Evolutionary conservation across 2,888 invertebrate species (phyloP).

Genomic region (Acleris sparsana): DNA sequence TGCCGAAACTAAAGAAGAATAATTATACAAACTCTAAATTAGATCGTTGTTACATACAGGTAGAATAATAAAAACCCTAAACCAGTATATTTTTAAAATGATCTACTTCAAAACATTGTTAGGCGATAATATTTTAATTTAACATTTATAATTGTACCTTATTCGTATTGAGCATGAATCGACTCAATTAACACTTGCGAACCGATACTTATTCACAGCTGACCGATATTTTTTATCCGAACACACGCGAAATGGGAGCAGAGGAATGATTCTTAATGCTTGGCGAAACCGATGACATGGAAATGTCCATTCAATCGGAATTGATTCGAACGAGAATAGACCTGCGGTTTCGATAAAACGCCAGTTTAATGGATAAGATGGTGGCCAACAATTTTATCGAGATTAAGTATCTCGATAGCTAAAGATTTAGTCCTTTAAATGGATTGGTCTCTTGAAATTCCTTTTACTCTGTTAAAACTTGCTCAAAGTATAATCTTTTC

Average conservation of each 20-base stretch:
- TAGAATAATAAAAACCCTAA: too few relatives aligned
- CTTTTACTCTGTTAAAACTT: conserved; percentile 4
- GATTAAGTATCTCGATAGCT: conserved; percentile 19
- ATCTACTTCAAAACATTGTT: too few relatives aligned
- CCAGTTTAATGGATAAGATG: conserved; percentile 49
- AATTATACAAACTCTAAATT: too few relatives aligned
- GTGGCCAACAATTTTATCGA: conserved; percentile 30
- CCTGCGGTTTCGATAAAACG: conserved; percentile 55
- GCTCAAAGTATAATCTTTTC: conserved; percentile 10
- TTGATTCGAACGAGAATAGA: conserved; percentile 60
- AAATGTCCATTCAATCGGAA: conserved; percentile 69
- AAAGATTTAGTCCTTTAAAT: conserved; percentile 22
- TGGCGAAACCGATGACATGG: conserved; percentile 65
- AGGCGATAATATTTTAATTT: too few relatives aligned
- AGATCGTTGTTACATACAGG: too few relatives aligned
- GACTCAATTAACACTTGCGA: too few relatives aligned
- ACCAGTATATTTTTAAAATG: too few relatives aligned
- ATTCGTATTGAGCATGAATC: too few relatives aligned
- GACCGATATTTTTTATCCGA: conserved; percentile 16
- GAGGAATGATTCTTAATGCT: conserved; percentile 58
- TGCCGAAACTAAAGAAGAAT: too few relatives aligned
- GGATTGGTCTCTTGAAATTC: conserved; percentile 12
- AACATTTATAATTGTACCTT: too few relatives aligned
- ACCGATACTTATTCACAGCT: conserved; percentile 2
- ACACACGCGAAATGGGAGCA: conserved; percentile 48